These are phyloP conservation scores for Mormyrops attenuatus DNA, from an alignment of 2,797 vertebrate genomes.

Conservation along the genomic window DNA sequence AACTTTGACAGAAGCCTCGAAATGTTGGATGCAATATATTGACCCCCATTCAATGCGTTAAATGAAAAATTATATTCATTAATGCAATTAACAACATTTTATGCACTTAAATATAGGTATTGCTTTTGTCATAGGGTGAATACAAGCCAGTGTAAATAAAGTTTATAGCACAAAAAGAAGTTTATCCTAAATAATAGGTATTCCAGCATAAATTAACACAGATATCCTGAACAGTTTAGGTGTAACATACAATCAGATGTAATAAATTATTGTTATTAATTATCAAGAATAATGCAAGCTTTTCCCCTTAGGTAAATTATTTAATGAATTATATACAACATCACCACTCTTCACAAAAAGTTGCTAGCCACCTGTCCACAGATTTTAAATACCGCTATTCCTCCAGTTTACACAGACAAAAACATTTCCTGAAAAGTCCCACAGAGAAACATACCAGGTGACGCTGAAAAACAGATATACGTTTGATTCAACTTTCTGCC, in stretches of 20 bases:
- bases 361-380: background rate
- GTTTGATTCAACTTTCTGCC: background rate
- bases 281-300: background rate
- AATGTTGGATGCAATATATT: background rate
- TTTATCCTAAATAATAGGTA: background rate
- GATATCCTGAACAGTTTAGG: background rate
- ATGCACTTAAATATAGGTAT: background rate
- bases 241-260: background rate
- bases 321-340: background rate
- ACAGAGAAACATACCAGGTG: background rate
- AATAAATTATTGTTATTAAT: constrained; percentile 6
- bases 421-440: background rate
- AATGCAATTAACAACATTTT: background rate
- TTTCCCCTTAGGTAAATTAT: background rate
- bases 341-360: background rate
- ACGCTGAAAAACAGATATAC: background rate
- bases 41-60: background rate
- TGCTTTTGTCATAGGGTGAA: background rate
- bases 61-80: background rate
- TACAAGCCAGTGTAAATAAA: background rate
- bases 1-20: background rate
- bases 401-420: background rate
- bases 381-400: background rate
- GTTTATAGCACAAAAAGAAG: background rate
- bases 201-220: background rate